Base-by-base conservation (phyloP, 2,113 vertebrate genomes). In the Barbus barbus region DNA sequence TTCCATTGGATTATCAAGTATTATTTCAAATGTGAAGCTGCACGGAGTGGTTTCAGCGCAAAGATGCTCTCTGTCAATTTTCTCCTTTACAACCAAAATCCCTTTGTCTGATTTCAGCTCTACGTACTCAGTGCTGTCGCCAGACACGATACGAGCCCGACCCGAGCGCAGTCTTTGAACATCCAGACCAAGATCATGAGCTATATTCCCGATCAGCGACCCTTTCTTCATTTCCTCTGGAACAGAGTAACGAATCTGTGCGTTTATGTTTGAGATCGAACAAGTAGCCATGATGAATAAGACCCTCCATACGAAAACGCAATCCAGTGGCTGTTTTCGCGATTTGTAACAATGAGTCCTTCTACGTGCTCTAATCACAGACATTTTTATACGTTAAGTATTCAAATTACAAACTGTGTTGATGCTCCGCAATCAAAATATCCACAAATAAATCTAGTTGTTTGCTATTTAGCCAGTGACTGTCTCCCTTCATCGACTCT, bases 1-100 rank as follows among this genome's bases (percentile, higher is more conserved):
- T 77, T 93, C 90, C n/a, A 96, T 89, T 11, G 94, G 95, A 18
- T 94, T 96, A 83, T 96, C 92, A 36, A 94, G 78, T 11, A 95
- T 91, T 12, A 92, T 87, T 60, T 96, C 93, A 83, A 95, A 93
- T 22, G 71, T 92, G 71, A 95, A 83, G 9, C 91, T 82, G 78
- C 95, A 95, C 0, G 41, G 90, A 41, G 78, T 53, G 16, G 77
- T 91, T 87, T 92, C 88, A 4, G 87, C 86, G 80, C 94, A 95
- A 24, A 95, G 86, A 58, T 92, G 86, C 73, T 96, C 94, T 61
- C 94, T 89, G 46, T 95, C 92, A 85, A 95, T 93, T 84, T 89
- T 91, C 78, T 93, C 90, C 11, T 82, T 90, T 0, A 93, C 88
- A 81, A 93, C 86, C 78, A 94, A 88, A 74, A 89, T 86, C 65